Conservation (phyloP, 2,113 vertebrate species). For the Thalassoma bifasciatum region DNA sequence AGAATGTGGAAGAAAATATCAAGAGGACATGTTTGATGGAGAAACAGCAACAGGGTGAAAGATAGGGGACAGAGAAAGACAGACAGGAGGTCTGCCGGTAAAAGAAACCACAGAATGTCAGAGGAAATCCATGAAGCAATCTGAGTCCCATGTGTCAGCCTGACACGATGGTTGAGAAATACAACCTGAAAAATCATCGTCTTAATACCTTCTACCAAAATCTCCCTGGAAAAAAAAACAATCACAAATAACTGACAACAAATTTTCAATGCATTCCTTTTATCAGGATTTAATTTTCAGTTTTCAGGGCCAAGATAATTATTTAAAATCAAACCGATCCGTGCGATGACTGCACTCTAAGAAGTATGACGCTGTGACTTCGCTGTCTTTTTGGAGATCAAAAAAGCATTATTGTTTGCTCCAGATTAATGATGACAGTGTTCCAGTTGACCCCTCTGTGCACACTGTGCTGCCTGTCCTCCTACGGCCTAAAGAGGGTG, state of each 20-base stretch:
- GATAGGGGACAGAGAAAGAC: slow-evolving; percentile 40
- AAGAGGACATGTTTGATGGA: slow-evolving; percentile 25
- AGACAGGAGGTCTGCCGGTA: slow-evolving; percentile 33
- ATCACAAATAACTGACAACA: too few species aligned
- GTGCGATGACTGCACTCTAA: not conserved
- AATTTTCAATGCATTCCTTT: too few species aligned
- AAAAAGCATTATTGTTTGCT: not conserved
- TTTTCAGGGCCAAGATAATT: too few species aligned
- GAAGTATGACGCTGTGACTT: not conserved
- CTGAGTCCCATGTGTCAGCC: slow-evolving; percentile 10
- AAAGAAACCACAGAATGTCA: slow-evolving; percentile 46
- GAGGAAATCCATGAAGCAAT: slow-evolving; percentile 1
- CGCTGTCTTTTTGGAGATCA: not conserved
- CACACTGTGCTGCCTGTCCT: slow-evolving; percentile 41
- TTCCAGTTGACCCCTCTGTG: slow-evolving; percentile 40
- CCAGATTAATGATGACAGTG: not conserved
- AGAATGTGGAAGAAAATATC: slow-evolving; percentile 27
- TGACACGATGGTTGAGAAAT: not conserved
- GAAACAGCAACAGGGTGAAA: slow-evolving; percentile 35
- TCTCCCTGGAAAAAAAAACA: not conserved
- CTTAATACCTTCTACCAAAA: not conserved
- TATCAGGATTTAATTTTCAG: too few species aligned
- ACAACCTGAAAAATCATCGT: not conserved
- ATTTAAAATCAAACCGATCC: too few species aligned
- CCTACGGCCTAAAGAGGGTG: slow-evolving; percentile 81